A percentile compares a stretch with the other conserved stretches of the same genome.
These are phyloP conservation scores for Brachypteracias leptosomus DNA, from an alignment of 2,113 vertebrate species.

Conservation along the genomic window DNA sequence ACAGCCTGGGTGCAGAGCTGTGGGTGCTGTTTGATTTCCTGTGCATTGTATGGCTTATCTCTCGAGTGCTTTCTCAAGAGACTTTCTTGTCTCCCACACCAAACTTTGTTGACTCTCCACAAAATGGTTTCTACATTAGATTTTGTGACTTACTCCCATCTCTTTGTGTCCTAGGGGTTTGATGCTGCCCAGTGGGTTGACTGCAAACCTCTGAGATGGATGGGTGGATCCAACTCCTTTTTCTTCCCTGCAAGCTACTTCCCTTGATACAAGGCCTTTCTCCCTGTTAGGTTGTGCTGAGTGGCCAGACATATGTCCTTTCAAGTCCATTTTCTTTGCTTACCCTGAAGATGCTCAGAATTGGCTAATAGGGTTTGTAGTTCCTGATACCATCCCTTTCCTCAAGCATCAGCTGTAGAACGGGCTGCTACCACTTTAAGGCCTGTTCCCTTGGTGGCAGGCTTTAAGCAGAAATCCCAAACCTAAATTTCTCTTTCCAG, in stretches of 20 bases:
- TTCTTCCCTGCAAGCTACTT: neutral
- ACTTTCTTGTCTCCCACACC: neutral
- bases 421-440: neutral
- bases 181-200: neutral
- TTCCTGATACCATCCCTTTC: neutral
- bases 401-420: neutral
- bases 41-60: neutral
- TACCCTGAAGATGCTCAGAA: neutral
- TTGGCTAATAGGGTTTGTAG: neutral
- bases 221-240: neutral
- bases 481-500: neutral
- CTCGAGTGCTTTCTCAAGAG: neutral
- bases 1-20: neutral
- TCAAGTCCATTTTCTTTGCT: neutral
- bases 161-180: neutral
- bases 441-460: neutral
- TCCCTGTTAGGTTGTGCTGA: neutral
- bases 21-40: neutral
- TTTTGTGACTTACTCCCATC: neutral
- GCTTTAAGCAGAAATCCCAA: neutral
- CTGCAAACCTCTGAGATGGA: neutral
- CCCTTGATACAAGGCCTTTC: neutral
- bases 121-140: neutral
- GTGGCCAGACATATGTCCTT: neutral
- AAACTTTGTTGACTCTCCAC: neutral